Evolutionary conservation across 2,113 vertebrate genomes (phyloP), one percentile per base, ranked within the genome.

Genomic region (Gnathonemus echidnorhynchus): DNA sequence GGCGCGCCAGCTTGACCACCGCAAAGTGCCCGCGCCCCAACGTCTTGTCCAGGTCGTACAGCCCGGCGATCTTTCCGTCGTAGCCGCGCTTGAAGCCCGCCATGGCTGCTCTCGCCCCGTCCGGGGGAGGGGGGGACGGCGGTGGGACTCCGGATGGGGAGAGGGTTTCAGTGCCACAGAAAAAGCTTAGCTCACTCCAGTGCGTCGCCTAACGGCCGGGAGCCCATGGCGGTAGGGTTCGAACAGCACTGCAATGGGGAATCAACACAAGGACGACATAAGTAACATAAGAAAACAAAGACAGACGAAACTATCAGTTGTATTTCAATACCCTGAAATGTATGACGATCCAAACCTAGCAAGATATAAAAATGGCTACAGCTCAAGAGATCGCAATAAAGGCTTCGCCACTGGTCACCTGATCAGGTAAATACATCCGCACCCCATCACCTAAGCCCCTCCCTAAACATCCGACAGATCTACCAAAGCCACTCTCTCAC

Each of bases 31-130:
- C 97, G 90, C 97, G 95, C 42, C 97, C 97, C 95, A 97, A 92
- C 90, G 97, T 97, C 93, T 97, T 97, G 94, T 97, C 97, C 95
- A 97, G 94, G 91, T 97, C 97, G 83, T 97, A 97, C 31, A 97
- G 94, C 89, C 97, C 97, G n/a, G 97, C 97, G 89, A 97, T 97
- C 93, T 97, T 97, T 19, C 97, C 97, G 84, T 97, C 97, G 85
- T 97, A 97, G 31, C 97, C 97, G 90, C 97, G 94, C 93, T 97
- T 97, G 95, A 97, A 97, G 87, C 97, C 97, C 88, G 97, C 97
- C 97, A 97, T 97, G 93, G 92, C 97, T 95, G 87, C 92, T 93
- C 31, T 83, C 89, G 70, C 77, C 90, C 91, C 84, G 84, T 90
- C 88, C 88, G 85, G 86, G 85, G 84, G 5, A 3, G 58, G 21